Conservation (phyloP, 2,888 invertebrate species). For the Sialis fuliginosa region DNA sequence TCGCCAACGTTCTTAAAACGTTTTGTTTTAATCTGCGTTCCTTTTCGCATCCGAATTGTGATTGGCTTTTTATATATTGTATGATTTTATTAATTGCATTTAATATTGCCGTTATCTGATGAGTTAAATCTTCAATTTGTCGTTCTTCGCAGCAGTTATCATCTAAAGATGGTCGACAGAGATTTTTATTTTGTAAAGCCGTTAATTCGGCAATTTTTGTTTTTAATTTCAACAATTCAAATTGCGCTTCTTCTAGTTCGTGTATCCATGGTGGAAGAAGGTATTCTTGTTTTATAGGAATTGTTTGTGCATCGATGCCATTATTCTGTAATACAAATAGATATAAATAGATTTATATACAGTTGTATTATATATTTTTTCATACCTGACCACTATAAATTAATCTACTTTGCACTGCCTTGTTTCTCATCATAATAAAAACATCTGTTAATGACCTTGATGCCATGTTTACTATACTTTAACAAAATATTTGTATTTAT, state of each 20-base stretch:
- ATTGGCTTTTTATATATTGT: conserved; percentile 47
- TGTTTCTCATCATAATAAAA: conserved; percentile 89
- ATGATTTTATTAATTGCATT: conserved; percentile 54
- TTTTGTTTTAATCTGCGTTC: conserved; percentile 68
- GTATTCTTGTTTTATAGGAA: not conserved
- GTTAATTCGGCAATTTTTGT: conserved; percentile 68
- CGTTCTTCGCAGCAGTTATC: conserved; percentile 71
- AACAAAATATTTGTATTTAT: too few relatives aligned
- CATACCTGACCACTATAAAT: conserved; percentile 76
- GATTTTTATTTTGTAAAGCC: conserved; percentile 69
- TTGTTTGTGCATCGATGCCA: not conserved
- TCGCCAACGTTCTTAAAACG: conserved; percentile 68
- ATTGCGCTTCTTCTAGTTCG: conserved; percentile 73
- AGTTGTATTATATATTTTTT: not conserved
- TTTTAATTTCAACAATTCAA: conserved; percentile 59
- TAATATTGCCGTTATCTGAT: conserved; percentile 69
- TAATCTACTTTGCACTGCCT: conserved; percentile 82
- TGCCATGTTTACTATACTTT: conserved; percentile 36
- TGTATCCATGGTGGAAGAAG: conserved; percentile 77
- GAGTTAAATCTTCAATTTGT: conserved; percentile 67
- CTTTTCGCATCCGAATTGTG: conserved; percentile 39
- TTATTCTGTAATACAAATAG: not conserved
- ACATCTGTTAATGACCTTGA: conserved; percentile 81
- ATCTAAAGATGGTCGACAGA: conserved; percentile 76
- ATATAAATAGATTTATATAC: not conserved